These are phyloP conservation scores for Anthoptus insignis DNA, from an alignment of 2,888 invertebrate species.

Conservation along the genomic window DNA sequence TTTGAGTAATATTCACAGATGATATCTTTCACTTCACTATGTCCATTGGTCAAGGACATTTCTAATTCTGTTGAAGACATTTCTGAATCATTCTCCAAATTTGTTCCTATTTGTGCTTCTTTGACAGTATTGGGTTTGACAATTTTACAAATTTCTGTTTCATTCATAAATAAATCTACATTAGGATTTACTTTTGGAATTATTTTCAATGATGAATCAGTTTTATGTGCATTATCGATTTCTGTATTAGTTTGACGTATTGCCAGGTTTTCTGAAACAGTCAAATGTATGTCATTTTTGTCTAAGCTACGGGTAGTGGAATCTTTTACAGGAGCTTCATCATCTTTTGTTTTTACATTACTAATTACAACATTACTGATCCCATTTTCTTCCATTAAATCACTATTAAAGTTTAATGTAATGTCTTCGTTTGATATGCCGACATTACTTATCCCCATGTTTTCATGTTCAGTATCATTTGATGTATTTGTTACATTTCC, in stretches of 20 bases:
- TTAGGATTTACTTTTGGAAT: not conserved
- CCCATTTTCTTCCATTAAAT: not conserved
- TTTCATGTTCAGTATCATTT: slow-evolving; percentile 35
- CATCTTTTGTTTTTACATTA: slow-evolving; percentile 13
- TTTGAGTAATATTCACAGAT: not conserved
- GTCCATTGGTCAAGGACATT: not conserved
- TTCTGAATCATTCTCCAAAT: not conserved
- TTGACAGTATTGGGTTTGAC: not conserved
- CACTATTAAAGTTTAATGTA: slow-evolving; percentile 6
- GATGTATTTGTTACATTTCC: slow-evolving; percentile 32
- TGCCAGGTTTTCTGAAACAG: not conserved
- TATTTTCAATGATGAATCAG: not conserved
- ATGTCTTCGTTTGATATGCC: slow-evolving; percentile 37
- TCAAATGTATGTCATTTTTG: not conserved
- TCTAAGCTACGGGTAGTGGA: slow-evolving; percentile 3
- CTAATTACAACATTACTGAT: slow-evolving; percentile 2
- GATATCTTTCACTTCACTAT: not conserved
- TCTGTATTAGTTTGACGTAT: not conserved
- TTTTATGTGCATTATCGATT: not conserved
- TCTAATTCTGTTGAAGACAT: not conserved
- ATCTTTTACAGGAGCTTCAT: slow-evolving; percentile 2
- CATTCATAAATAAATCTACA: not conserved
- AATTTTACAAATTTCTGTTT: not conserved
- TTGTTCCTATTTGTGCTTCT: not conserved
- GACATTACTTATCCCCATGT: slow-evolving; percentile 36